phyloP scores from a whole-genome alignment of 2,888 invertebrate genomes.

The Trichopria drosophilae region DNA sequence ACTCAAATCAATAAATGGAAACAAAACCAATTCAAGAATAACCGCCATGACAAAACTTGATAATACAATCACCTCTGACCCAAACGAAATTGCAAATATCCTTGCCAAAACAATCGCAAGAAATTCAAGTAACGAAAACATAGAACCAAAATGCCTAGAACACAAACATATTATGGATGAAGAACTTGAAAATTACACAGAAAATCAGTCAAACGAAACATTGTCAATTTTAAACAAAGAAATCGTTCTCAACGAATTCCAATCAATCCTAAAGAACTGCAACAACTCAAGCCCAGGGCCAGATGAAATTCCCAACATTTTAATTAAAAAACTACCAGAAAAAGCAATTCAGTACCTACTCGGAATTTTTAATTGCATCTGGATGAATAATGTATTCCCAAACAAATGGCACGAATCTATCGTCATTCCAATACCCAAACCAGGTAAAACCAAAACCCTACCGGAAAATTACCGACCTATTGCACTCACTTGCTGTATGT shows the following conservation, averaged over 20 bases:
- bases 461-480: slow-evolving; percentile 26
- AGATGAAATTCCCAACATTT: slow-evolving; percentile 19
- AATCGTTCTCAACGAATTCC: slow-evolving; percentile 2
- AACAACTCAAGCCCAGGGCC: slow-evolving; percentile 25
- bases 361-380: slow-evolving; percentile 25
- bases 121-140: slow-evolving; percentile 13
- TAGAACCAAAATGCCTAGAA: slow-evolving; percentile 1
- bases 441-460: slow-evolving; percentile 13
- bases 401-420: slow-evolving; percentile 23
- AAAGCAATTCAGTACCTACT: slow-evolving; percentile 6
- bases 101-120: slow-evolving; percentile 5
- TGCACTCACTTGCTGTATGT: slow-evolving; percentile 23
- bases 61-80: not conserved
- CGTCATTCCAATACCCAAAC: slow-evolving; percentile 28
- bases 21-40: not conserved
- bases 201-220: not conserved
- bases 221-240: not conserved
- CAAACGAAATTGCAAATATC: slow-evolving; percentile 9
- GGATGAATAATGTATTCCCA: slow-evolving; percentile 18
- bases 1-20: not conserved
- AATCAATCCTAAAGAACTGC: not conserved
- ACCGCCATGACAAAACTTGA: not conserved
- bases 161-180: not conserved
- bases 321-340: slow-evolving; percentile 20
- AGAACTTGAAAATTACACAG: not conserved